phyloP scores from a whole-genome alignment of 2,797 vertebrate genomes.

The Enteromius paludinosus region DNA sequence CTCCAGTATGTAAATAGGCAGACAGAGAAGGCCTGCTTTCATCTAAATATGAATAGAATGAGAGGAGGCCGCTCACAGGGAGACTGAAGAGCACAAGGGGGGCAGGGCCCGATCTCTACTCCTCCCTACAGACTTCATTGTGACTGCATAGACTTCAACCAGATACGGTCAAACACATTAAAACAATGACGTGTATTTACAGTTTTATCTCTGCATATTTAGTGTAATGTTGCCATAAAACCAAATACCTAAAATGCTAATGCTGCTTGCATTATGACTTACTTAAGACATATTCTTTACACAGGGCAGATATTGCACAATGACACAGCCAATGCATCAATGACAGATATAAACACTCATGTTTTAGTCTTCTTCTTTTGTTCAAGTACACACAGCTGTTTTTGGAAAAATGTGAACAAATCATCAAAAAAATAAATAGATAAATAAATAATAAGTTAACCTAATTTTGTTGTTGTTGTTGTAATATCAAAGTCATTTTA shows the following conservation, averaged over 20 bases:
- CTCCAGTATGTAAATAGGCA: constrained; percentile 66
- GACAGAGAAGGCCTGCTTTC: constrained; percentile 63
- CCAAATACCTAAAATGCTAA: neutral
- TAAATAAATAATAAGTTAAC: no score
- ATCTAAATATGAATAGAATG: constrained; percentile 68
- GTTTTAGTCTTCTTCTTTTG: no score
- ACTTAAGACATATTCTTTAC: neutral
- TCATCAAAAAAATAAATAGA: no score
- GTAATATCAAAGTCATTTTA: neutral
- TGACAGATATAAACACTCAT: neutral
- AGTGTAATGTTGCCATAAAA: neutral
- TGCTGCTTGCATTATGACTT: neutral
- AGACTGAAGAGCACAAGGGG: constrained; percentile 40
- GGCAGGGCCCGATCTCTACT: constrained; percentile 27
- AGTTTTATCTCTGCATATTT: constrained; percentile 6
- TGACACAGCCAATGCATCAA: neutral
- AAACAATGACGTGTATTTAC: constrained; percentile 54
- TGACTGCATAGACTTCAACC: constrained; percentile 59
- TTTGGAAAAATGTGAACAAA: no score
- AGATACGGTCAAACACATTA: constrained; percentile 57
- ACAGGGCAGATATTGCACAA: neutral
- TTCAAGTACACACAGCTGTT: no score
- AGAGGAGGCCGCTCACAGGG: constrained; percentile 55
- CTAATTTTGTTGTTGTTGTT: no score
- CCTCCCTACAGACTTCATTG: constrained; percentile 58